phyloP scores from a whole-genome alignment of 2,888 invertebrate genomes.

The Cynaeus angustus region DNA sequence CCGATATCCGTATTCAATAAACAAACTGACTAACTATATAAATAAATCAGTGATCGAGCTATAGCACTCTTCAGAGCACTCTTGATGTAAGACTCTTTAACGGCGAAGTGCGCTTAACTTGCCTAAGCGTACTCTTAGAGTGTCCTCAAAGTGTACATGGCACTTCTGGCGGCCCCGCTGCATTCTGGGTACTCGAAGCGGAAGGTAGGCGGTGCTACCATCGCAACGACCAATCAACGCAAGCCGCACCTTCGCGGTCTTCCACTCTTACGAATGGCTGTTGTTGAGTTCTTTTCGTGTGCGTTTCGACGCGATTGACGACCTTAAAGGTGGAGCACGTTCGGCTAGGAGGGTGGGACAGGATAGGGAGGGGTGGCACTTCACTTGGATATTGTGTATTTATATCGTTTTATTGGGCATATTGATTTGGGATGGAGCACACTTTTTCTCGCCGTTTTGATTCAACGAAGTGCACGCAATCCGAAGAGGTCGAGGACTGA shows the following conservation, averaged over 20 bases:
- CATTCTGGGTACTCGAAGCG: constrained; percentile 69
- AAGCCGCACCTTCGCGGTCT: constrained; percentile 34
- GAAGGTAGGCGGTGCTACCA: constrained; percentile 59
- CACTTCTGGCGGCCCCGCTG: constrained; percentile 70
- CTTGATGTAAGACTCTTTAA: constrained; percentile 74
- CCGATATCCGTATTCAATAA: constrained; percentile 72
- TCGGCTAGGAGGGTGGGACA: constrained; percentile 55
- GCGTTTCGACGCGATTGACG: constrained; percentile 34
- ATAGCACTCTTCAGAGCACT: constrained; percentile 71
- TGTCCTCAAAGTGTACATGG: constrained; percentile 73
- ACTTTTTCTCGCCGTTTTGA: constrained; percentile 62
- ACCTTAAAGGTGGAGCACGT: constrained; percentile 47
- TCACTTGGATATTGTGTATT: constrained; percentile 71
- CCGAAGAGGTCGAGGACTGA: constrained; percentile 36
- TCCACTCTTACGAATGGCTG: constrained; percentile 39
- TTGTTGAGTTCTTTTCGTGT: constrained; percentile 42
- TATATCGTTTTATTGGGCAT: constrained; percentile 72
- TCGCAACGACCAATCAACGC: constrained; percentile 53
- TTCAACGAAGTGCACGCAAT: constrained; percentile 46
- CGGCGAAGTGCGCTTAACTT: constrained; percentile 73
- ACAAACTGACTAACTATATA: constrained; percentile 74
- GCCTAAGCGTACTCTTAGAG: constrained; percentile 73
- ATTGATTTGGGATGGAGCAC: constrained; percentile 64
- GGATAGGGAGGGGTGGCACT: constrained; percentile 64
- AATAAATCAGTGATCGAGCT: constrained; percentile 73